Evolutionary conservation across 2,888 invertebrate genomes (phyloP), one percentile per base, ranked within the genome.

Genomic region (Liposcelis brunnea): DNA sequence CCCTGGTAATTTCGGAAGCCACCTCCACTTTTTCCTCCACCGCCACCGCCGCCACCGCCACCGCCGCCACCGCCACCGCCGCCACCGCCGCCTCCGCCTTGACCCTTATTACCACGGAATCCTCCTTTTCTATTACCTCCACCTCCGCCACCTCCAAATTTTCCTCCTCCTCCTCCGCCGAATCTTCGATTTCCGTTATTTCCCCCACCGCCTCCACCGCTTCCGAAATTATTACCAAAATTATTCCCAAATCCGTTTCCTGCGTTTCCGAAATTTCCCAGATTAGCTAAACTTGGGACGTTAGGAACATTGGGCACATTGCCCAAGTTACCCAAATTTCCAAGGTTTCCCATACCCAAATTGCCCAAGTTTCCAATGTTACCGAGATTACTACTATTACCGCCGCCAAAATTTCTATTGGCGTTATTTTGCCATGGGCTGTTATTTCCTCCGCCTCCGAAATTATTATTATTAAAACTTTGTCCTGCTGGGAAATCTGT

Each of bases 191-290:
- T n/a, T 31, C 12, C 31, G 10, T 32, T 19, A 15, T 45, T 32
- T 19, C 45, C 12, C 31, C 12, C 40, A 11, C 45, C 12, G 31
- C 12, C 45, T 45, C 45, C 12, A 15, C n/a, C 45, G 11, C 42
- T n/a, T 18, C 8, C 45, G 16, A 40, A 8, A 15, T 45, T 32
- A 7, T 31, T 21, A 26, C 10, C 45, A 7, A 26, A 5, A 16
- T 16, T 42, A 16, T 31, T 19, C 19, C 10, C 42, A 15, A 14
- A 5, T 18, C 8, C 45, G 4, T 31, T 10, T 15, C 8, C 31
- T 18, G 15, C 10, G 12, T 43, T 32, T 43, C 31, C 33, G 12
- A 15, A 14, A n/a, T n/a, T n/a, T n/a, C n/a, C n/a, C n/a, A n/a
- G n/a, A 15, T 31, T 31, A 15, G 12, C 31, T 31, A 19, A 15